phyloP scores from a whole-genome alignment of 2,888 invertebrate species.

The Amiota minor region DNA sequence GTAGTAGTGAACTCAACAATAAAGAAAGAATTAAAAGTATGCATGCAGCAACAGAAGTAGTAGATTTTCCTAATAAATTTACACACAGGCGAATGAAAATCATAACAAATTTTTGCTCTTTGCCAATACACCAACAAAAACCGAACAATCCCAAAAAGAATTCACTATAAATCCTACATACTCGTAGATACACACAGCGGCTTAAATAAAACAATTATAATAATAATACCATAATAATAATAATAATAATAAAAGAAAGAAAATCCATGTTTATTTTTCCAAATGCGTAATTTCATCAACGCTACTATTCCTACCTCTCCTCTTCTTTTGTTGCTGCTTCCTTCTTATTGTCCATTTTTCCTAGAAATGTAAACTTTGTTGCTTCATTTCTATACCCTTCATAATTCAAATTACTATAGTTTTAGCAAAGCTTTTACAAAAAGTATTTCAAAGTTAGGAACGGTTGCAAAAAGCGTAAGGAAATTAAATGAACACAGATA shows the following conservation, averaged over 20 bases:
- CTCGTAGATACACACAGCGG: background rate
- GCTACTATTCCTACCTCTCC: slow-evolving; percentile 17
- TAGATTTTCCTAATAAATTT: slow-evolving; percentile 5
- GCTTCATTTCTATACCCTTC: slow-evolving; percentile 22
- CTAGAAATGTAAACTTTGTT: slow-evolving; percentile 34
- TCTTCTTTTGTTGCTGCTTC: slow-evolving; percentile 44
- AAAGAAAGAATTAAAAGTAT: background rate
- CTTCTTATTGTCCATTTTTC: background rate
- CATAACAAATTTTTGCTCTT: background rate
- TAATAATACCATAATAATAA: too few relatives aligned
- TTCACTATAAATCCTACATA: slow-evolving; percentile 22
- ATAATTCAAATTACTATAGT: too few relatives aligned
- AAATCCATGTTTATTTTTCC: slow-evolving; percentile 59
- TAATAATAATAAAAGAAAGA: too few relatives aligned
- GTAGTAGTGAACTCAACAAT: background rate
- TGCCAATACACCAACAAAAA: background rate
- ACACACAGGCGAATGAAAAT: background rate
- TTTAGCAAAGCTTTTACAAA: slow-evolving; percentile 47
- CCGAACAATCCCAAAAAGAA: background rate
- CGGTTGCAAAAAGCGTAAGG: too few relatives aligned
- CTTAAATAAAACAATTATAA: background rate
- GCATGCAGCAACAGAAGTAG: background rate
- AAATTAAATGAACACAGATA: too few relatives aligned
- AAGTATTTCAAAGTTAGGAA: slow-evolving; percentile 32
- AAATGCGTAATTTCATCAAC: slow-evolving; percentile 52